phyloP scores from a whole-genome alignment of 1,140 invertebrate species.

The Diabrotica virgifera region DNA sequence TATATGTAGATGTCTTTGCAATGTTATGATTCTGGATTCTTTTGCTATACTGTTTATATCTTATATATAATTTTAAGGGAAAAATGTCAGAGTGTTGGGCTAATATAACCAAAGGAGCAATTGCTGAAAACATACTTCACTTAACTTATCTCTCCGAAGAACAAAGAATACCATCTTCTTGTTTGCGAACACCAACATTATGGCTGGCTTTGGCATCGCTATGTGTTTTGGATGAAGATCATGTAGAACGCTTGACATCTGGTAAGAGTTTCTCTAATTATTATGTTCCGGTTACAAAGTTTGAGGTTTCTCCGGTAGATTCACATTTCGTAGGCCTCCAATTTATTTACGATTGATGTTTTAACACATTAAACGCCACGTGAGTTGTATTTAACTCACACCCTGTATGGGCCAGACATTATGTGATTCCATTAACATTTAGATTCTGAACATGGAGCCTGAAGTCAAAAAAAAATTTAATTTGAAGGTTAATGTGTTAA shows the following conservation, averaged over 20 bases:
- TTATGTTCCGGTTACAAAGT: too few species aligned
- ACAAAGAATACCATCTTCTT: constrained; percentile 69
- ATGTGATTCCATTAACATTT: too few species aligned
- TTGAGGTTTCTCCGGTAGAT: too few species aligned
- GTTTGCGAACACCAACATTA: constrained; percentile 76
- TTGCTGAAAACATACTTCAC: constrained; percentile 85
- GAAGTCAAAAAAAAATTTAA: too few species aligned
- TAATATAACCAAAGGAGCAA: constrained; percentile 81
- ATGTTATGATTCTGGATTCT: neutral
- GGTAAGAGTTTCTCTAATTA: constrained; percentile 22
- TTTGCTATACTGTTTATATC: neutral
- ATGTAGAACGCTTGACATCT: constrained; percentile 71
- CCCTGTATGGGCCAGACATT: too few species aligned
- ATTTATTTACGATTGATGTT: too few species aligned
- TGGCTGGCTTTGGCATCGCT: constrained; percentile 93
- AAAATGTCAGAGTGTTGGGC: constrained; percentile 85
- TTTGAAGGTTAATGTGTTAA: too few species aligned
- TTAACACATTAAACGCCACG: too few species aligned
- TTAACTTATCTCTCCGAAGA: constrained; percentile 78
- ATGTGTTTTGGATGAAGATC: constrained; percentile 87
- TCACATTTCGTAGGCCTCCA: too few species aligned
- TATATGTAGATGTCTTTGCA: neutral
- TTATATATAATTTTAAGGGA: constrained; percentile 60
- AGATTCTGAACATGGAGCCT: too few species aligned
- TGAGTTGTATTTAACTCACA: too few species aligned